phyloP scores from a whole-genome alignment of 2,797 vertebrate species.

The Pitangus sulphuratus region DNA sequence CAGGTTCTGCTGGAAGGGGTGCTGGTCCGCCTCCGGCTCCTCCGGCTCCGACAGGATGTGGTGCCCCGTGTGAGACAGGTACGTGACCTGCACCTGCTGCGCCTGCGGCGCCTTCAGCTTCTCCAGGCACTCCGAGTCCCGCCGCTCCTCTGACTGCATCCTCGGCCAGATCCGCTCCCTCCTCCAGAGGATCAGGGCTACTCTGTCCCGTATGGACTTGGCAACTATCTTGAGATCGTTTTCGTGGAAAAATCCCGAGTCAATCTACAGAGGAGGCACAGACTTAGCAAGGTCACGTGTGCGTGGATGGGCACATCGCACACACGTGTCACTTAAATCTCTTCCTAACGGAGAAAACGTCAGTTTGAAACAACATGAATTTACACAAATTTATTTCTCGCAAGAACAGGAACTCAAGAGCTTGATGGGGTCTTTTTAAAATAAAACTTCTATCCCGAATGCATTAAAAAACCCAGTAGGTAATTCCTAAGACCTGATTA shows the following conservation, averaged over 20 bases:
- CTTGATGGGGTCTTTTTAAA: neutral
- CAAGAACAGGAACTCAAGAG: neutral
- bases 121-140: conserved; percentile 73
- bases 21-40: conserved; percentile 87
- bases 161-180: conserved; percentile 87
- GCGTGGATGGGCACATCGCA: accelerated
- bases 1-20: conserved; percentile 79
- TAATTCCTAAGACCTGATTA: neutral
- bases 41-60: conserved; percentile 80
- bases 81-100: conserved; percentile 78
- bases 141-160: conserved; percentile 67
- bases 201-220: conserved; percentile 93
- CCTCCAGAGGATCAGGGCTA: conserved; percentile 93
- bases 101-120: conserved; percentile 58
- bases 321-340: accelerated
- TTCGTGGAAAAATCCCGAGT: conserved; percentile 95
- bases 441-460: neutral
- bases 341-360: neutral
- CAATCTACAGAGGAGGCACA: conserved; percentile 81
- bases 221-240: conserved; percentile 92
- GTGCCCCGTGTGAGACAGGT: conserved; percentile 77
- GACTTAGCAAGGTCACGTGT: neutral
- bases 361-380: accelerated
- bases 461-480: neutral
- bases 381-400: neutral